Base-by-base conservation (phyloP, 2,797 vertebrate species). In the Lophius americanus region DNA sequence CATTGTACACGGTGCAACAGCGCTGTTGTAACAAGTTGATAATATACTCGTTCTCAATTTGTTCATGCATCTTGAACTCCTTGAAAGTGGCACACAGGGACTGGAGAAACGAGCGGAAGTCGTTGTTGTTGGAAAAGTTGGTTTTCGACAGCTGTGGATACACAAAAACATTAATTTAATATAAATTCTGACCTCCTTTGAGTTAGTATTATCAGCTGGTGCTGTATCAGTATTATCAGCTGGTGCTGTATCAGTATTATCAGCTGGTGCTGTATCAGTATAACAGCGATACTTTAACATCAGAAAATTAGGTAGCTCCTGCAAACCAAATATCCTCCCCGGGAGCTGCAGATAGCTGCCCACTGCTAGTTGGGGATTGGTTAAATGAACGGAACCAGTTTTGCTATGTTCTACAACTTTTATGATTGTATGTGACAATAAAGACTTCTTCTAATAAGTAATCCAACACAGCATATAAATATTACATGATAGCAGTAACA, bases 31-130 rank as follows among this genome's bases (percentile, higher is more conserved):
- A 88, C 84, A 96, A 92, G 5, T 95, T 95, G 59, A 99, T 99
- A 60, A 99, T 99, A 91, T 93, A 99, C 73, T 99, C 96, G 7
- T 99, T 99, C 92, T 99, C 98, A 42, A 99, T 99, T 85, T 99
- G 98, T 70, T 99, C 98, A 0, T 99, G 98, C 95, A 98, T 98
- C 90, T 99, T 99, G 89, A 99, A 99, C 91, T 99, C 98, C 75
- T 96, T 97, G 75, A 99, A 99, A n/a, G 98, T 99, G 83, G 94
- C 96, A 67, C 97, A 97, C 33, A 99, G 94, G 1, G 96, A 98
- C 72, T 96, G 95, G 2, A 99, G 96, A 51, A 99, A 96, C 5
- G 97, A 96, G 51, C 96, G 96, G 90, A 99, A 98, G 51, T 99
- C 98, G 74, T 91, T 97, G 94, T 97, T 97, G 95, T 98, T 99